Conservation (phyloP, 2,113 vertebrate genomes). For the Tyto alba region DNA sequence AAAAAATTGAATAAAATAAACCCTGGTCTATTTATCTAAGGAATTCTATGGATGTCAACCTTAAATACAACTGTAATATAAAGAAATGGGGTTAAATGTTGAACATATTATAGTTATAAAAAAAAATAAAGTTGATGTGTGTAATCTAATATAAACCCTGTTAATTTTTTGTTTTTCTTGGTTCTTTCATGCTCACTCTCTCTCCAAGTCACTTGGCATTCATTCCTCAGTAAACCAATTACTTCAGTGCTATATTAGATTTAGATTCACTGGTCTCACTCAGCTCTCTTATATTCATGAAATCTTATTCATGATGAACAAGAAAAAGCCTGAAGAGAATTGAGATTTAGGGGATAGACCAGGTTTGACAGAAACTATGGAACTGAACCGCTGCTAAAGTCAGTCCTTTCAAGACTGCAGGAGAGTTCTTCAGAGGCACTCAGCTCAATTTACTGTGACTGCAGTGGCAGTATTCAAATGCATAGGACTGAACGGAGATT, state of each 20-base stretch:
- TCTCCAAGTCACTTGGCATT: not conserved
- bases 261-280: not conserved
- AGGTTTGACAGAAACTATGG: not conserved
- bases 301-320: not conserved
- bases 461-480: not conserved
- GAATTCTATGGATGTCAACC: not conserved
- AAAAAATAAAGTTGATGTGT: not conserved
- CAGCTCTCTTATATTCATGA: not conserved
- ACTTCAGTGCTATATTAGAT: not conserved
- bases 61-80: not conserved
- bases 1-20: not conserved
- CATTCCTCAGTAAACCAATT: not conserved
- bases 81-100: not conserved
- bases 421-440: not conserved
- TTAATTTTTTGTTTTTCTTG: slow-evolving; percentile 24
- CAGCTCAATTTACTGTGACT: not conserved
- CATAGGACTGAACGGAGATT: not conserved
- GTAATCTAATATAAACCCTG: not conserved
- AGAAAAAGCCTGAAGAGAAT: not conserved
- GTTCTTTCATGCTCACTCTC: not conserved
- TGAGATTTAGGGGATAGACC: not conserved
- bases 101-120: not conserved
- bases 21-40: not conserved
- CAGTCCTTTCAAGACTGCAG: not conserved
- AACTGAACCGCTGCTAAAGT: not conserved